Conservation (phyloP, 2,888 invertebrate genomes). For the Aleiodes testaceus region DNA sequence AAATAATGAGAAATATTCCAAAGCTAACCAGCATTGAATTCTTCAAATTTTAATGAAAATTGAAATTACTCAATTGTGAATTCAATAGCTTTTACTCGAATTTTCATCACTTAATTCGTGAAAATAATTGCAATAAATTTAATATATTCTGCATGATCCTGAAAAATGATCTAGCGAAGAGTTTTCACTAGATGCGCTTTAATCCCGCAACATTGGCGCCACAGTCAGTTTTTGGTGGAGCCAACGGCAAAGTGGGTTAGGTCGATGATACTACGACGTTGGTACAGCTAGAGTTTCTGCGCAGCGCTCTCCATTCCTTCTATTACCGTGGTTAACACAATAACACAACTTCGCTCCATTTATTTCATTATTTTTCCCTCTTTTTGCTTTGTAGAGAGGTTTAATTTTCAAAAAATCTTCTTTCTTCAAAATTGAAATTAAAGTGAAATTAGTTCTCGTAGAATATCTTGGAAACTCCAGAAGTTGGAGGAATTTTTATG, state of each 20-base stretch:
- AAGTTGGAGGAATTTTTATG: no score
- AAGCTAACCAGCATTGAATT: no score
- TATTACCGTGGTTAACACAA: conserved; percentile 40
- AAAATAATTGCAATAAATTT: no score
- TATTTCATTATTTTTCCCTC: background rate
- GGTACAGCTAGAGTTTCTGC: conserved; percentile 61
- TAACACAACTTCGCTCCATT: conserved; percentile 9
- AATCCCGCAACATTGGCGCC: conserved; percentile 46
- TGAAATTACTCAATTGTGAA: no score
- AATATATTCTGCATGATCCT: background rate
- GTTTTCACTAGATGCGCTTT: conserved; percentile 2
- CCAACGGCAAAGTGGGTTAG: conserved; percentile 66
- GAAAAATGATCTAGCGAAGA: background rate
- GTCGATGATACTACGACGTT: conserved; percentile 67
- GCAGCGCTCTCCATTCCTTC: conserved; percentile 65
- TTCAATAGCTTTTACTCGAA: background rate
- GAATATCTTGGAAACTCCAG: no score
- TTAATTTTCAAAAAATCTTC: conserved; percentile 3
- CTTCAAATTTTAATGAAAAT: no score
- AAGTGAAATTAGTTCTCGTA: no score
- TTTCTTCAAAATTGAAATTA: background rate
- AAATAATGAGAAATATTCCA: no score
- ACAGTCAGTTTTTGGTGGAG: conserved; percentile 38
- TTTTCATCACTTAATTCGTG: background rate
- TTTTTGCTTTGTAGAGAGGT: background rate